These are phyloP conservation scores for Rhyzopertha dominica DNA, from an alignment of 1,140 invertebrate species.

Conservation along the genomic window DNA sequence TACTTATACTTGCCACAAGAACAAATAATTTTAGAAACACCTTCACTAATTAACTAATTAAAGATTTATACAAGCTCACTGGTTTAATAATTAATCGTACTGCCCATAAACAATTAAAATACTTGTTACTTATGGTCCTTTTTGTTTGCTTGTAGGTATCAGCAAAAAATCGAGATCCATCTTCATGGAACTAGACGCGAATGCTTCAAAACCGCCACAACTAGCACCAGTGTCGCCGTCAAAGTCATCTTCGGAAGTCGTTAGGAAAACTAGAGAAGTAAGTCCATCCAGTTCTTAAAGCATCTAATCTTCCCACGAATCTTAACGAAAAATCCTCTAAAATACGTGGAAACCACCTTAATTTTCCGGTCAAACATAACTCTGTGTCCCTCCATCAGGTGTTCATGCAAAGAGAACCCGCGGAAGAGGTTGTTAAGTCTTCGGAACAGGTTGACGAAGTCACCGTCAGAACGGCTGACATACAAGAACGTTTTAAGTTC, in stretches of 20 bases:
- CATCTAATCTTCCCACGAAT: too few species aligned
- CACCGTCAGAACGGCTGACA: constrained; percentile 71
- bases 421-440: constrained; percentile 67
- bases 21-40: too few species aligned
- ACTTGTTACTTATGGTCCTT: constrained; percentile 12
- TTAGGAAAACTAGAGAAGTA: constrained; percentile 39
- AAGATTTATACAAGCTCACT: too few species aligned
- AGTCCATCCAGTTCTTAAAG: too few species aligned
- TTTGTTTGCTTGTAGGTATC: constrained; percentile 56
- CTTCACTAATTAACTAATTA: constrained; percentile 4
- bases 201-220: constrained; percentile 46
- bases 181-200: constrained; percentile 80
- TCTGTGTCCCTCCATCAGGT: too few species aligned
- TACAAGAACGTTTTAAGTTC: constrained; percentile 82
- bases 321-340: too few species aligned
- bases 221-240: constrained; percentile 48
- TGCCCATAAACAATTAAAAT: too few species aligned
- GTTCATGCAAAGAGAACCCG: constrained; percentile 53
- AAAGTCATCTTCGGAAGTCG: constrained; percentile 32
- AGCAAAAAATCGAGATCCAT: constrained; percentile 80
- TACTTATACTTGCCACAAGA: too few species aligned
- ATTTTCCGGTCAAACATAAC: too few species aligned
- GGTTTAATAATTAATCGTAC: constrained; percentile 3
- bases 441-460: constrained; percentile 68
- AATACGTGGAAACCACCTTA: too few species aligned